Evolutionary conservation across 2,888 invertebrate species (phyloP).

Genomic region (Drosophila monieri): DNA sequence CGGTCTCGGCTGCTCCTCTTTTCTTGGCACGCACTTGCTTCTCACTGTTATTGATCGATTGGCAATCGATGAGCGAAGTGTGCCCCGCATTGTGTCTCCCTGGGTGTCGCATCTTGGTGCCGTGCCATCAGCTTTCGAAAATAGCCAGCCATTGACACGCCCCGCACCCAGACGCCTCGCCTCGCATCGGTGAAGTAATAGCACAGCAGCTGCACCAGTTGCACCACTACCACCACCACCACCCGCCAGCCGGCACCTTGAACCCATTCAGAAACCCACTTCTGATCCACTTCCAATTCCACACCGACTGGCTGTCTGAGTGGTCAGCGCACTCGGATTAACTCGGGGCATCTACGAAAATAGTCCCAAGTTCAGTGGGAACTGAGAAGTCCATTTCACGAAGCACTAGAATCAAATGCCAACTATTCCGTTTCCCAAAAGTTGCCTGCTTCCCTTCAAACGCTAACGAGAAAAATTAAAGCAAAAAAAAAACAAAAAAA

Average conservation of each 20-base stretch:
- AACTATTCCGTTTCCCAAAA: not conserved
- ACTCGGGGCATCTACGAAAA: not conserved
- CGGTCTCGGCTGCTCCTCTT: conserved; percentile 13
- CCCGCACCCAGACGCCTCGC: not conserved
- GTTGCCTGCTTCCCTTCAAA: not conserved
- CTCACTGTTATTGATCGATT: conserved; percentile 34
- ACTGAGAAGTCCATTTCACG: not conserved
- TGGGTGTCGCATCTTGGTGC: conserved; percentile 69
- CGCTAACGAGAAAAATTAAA: conserved; percentile 39
- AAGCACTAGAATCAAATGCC: not conserved
- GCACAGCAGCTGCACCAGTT: conserved; percentile 9
- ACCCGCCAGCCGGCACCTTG: conserved; percentile 29
- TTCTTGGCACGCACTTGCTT: conserved; percentile 28
- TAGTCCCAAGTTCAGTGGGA: not conserved
- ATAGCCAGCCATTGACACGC: conserved; percentile 79
- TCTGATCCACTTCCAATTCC: not conserved
- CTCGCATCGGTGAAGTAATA: conserved; percentile 43
- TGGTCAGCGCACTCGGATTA: not conserved
- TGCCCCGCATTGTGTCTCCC: conserved; percentile 32
- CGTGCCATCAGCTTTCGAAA: conserved; percentile 80
- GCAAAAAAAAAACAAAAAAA: conserved; percentile 2
- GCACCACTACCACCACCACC: not conserved
- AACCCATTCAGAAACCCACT: conserved; percentile 34
- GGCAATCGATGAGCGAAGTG: conserved; percentile 44
- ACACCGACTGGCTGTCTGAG: not conserved